Conservation (phyloP, 2,888 invertebrate genomes). For the Atherix ibis region DNA sequence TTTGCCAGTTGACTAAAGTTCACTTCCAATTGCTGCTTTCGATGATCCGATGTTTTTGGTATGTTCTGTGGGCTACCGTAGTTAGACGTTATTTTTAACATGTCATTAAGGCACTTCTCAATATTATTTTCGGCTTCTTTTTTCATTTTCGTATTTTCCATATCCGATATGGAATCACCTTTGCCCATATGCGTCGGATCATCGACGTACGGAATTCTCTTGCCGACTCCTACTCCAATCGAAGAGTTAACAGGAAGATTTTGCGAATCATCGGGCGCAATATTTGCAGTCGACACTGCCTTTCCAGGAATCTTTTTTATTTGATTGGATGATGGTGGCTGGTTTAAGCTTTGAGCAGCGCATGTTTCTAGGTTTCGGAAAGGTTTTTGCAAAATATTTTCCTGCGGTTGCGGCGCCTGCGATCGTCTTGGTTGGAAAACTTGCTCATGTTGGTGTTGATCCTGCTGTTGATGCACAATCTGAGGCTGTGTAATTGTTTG, state of each 20-base stretch:
- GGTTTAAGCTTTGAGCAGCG: no score
- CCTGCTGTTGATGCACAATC: slow-evolving; percentile 19
- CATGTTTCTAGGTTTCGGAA: no score
- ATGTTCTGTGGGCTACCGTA: slow-evolving; percentile 9
- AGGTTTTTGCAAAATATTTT: no score
- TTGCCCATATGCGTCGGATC: not conserved
- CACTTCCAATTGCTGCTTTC: no score
- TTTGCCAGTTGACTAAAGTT: no score
- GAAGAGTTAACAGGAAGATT: no score
- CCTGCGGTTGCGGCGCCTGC: no score
- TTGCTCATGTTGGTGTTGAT: slow-evolving; percentile 6
- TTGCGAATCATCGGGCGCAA: no score
- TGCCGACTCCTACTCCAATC: no score
- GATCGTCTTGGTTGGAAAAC: no score
- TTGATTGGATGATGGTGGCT: slow-evolving; percentile 3
- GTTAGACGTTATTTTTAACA: slow-evolving; percentile 23
- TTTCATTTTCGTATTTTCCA: slow-evolving; percentile 22
- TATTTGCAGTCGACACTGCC: not conserved
- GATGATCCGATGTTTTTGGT: no score
- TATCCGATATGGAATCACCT: slow-evolving; percentile 4
- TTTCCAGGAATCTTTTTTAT: not conserved
- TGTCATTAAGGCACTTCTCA: slow-evolving; percentile 30
- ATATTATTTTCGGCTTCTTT: slow-evolving; percentile 32
- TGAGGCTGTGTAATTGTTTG: slow-evolving; percentile 11
- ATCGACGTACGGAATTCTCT: no score